A percentile compares a stretch with the other conserved stretches of the same genome.
These are phyloP conservation scores for Zoanthus sociatus DNA, from an alignment of 92 coral and sea anemone genomes.

Conservation along the genomic window DNA sequence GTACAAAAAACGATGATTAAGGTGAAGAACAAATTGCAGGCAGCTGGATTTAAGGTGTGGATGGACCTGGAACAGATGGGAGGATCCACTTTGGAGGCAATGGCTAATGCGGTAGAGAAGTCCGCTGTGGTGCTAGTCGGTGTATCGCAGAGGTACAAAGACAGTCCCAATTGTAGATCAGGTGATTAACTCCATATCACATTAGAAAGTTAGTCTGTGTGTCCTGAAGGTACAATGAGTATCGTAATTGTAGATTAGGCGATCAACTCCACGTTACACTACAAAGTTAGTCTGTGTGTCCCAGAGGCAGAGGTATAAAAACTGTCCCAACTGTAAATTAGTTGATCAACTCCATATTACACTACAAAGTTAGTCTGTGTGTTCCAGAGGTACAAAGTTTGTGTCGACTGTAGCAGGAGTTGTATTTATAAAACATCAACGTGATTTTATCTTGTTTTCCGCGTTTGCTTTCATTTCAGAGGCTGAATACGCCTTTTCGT, in stretches of 20 bases:
- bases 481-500: slow-evolving; percentile 86
- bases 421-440: not conserved
- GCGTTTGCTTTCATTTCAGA: slow-evolving; percentile 42
- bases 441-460: not conserved
- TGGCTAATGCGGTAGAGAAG: slow-evolving; percentile 82
- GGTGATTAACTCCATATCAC: not conserved
- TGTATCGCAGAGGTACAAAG: slow-evolving; percentile 88
- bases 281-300: slow-evolving; percentile 87
- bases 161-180: slow-evolving; percentile 72
- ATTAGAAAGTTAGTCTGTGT: slow-evolving; percentile 80
- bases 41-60: slow-evolving; percentile 83
- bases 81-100: slow-evolving; percentile 86
- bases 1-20: slow-evolving; percentile 70
- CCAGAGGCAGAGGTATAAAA: slow-evolving; percentile 87
- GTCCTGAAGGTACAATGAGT: slow-evolving; percentile 86
- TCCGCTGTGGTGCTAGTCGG: slow-evolving; percentile 70
- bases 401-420: slow-evolving; percentile 74
- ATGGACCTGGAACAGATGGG: slow-evolving; percentile 93
- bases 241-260: slow-evolving; percentile 83
- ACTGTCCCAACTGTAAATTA: slow-evolving; percentile 72
- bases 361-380: slow-evolving; percentile 79
- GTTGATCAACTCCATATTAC: not conserved
- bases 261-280: not conserved
- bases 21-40: slow-evolving; percentile 73
- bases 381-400: slow-evolving; percentile 86